Conservation (phyloP, 2,113 vertebrate genomes). For the Rattus norvegicus region DNA sequence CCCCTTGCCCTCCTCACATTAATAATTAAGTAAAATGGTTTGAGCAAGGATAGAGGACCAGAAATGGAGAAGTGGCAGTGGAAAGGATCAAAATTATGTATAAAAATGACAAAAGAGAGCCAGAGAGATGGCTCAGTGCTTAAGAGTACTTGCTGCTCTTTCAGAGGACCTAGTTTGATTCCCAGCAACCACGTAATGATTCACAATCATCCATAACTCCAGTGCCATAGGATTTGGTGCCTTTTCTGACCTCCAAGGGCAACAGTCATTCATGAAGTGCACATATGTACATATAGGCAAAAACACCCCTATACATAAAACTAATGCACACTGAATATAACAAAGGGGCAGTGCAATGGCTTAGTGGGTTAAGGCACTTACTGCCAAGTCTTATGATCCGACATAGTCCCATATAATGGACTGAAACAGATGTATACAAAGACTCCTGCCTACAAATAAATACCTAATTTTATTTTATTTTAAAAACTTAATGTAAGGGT, state of each 20-base stretch:
- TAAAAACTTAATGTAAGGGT: not conserved
- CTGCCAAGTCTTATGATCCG: not conserved
- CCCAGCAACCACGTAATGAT: not conserved
- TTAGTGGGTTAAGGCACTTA: not conserved
- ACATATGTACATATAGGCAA: not conserved
- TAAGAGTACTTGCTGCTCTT: not conserved
- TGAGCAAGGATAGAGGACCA: not conserved
- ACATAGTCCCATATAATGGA: not conserved
- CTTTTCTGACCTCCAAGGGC: not conserved
- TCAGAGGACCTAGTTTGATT: not conserved
- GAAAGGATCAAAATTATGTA: slow-evolving; percentile 34
- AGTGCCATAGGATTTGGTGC: not conserved
- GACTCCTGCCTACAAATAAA: not conserved
- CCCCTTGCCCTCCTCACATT: slow-evolving; percentile 75
- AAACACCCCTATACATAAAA: not conserved
- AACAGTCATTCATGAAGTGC: not conserved
- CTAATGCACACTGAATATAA: not conserved
- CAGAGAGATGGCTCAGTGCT: not conserved
- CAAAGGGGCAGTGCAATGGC: not conserved
- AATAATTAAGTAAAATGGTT: slow-evolving; percentile 23
- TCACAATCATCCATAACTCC: not conserved
- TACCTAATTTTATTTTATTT: not conserved
- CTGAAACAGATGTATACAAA: not conserved
- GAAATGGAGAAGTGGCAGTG: not conserved
- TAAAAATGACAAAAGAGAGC: not conserved